Evolutionary conservation across 2,888 invertebrate genomes (phyloP).

Genomic region (Mesopsocus fuscifrons): DNA sequence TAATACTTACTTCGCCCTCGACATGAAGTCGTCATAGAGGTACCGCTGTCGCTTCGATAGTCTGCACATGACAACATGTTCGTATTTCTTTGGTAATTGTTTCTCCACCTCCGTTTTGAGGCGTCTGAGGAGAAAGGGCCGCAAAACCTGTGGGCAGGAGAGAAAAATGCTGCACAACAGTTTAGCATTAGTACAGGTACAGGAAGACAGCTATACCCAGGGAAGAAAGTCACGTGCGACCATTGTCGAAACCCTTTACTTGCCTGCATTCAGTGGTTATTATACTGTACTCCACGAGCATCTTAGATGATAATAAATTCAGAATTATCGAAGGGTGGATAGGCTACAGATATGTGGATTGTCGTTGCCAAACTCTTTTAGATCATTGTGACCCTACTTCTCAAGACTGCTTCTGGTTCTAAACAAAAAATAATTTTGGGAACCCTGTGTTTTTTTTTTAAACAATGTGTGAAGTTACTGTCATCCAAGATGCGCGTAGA

Average conservation of each 20-base stretch:
- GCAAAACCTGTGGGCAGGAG: constrained; percentile 45
- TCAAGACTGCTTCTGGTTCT: too few relatives aligned
- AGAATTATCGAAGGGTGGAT: too few relatives aligned
- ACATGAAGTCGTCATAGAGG: constrained; percentile 99
- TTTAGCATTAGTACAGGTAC: constrained; percentile 8
- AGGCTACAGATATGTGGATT: too few relatives aligned
- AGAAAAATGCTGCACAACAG: constrained; percentile 17
- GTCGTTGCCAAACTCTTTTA: too few relatives aligned
- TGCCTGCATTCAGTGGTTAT: too few relatives aligned
- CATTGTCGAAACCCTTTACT: constrained; percentile 10
- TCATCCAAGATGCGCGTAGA: too few relatives aligned
- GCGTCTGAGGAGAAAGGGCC: constrained; percentile 82
- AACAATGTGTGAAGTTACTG: too few relatives aligned
- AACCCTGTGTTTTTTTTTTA: too few relatives aligned
- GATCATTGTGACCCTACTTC: too few relatives aligned
- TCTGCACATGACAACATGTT: constrained; percentile 84
- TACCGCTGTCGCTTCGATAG: constrained; percentile 90
- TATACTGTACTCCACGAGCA: too few relatives aligned
- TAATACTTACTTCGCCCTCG: constrained; percentile 76
- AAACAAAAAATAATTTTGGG: too few relatives aligned
- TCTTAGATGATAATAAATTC: too few relatives aligned
- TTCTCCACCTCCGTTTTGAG: constrained; percentile 92
- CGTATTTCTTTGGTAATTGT: constrained; percentile 92
- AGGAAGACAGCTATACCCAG: neutral
- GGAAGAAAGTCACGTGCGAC: neutral